Evolutionary conservation across 1,140 invertebrate genomes (phyloP).

Genomic region (Zeugodacus cucurbitae): DNA sequence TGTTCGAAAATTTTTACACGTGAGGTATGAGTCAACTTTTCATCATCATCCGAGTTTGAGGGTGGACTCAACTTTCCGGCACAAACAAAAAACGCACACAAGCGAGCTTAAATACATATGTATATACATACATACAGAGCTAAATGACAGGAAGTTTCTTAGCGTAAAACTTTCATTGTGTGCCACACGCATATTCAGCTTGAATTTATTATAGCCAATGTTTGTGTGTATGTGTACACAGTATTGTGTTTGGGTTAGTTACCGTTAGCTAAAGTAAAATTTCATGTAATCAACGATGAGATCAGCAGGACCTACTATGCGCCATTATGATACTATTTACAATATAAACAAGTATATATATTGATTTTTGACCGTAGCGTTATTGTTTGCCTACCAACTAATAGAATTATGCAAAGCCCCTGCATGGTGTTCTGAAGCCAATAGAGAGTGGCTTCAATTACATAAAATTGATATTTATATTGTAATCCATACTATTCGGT

Average conservation of each 20-base stretch:
- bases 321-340: too few species aligned
- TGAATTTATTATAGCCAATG: background rate
- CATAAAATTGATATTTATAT: background rate
- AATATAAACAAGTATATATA: background rate
- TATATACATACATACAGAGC: background rate
- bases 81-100: background rate
- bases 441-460: background rate
- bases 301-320: background rate
- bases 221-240: too few species aligned
- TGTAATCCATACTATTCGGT: background rate
- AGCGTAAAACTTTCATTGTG: constrained; percentile 3
- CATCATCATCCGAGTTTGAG: background rate
- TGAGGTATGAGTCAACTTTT: background rate
- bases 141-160: background rate
- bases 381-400: background rate
- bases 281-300: constrained; percentile 17
- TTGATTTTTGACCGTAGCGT: background rate
- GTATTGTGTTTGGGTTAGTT: background rate
- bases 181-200: background rate
- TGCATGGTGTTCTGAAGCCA: background rate
- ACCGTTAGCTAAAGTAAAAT: background rate
- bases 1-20: background rate
- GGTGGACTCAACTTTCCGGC: background rate
- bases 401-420: background rate
- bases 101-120: too few species aligned